A percentile compares a stretch with the other conserved stretches of the same genome.
Evolutionary conservation across 2,113 vertebrate genomes (phyloP).

Genomic region (Tautogolabrus adspersus): DNA sequence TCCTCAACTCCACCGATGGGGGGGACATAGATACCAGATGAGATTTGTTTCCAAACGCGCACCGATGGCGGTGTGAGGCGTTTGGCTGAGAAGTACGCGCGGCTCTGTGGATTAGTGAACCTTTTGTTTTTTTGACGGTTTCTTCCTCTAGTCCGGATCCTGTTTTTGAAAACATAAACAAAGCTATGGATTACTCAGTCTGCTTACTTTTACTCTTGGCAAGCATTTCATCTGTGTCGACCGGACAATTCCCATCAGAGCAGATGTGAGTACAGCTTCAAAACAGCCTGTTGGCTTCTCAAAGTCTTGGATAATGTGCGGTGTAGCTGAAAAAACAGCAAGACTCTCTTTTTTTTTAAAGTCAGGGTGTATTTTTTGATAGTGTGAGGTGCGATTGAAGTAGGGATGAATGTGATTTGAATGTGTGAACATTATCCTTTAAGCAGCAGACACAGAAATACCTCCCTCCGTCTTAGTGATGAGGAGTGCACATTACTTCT

Average conservation of each 20-base stretch:
- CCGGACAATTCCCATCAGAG: slow-evolving; percentile 66
- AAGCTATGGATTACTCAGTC: slow-evolving; percentile 75
- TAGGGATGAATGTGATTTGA: background rate
- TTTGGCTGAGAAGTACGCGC: slow-evolving; percentile 51
- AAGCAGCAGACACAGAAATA: background rate
- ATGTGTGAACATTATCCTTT: background rate
- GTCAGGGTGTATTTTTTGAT: background rate
- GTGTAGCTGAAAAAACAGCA: background rate
- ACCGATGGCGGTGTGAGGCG: slow-evolving; percentile 74
- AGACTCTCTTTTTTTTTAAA: background rate
- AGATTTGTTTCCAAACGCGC: slow-evolving; percentile 77
- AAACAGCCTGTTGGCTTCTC: slow-evolving; percentile 68
- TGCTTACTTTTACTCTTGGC: slow-evolving; percentile 69
- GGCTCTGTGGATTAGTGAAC: slow-evolving; percentile 57
- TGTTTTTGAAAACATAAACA: slow-evolving; percentile 28
- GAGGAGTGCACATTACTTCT: slow-evolving; percentile 25
- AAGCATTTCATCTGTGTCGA: slow-evolving; percentile 63
- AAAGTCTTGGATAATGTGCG: slow-evolving; percentile 14
- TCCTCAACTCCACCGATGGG: slow-evolving; percentile 44
- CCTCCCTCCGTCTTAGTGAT: background rate
- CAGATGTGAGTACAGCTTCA: slow-evolving; percentile 70
- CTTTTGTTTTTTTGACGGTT: background rate
- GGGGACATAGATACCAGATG: slow-evolving; percentile 48
- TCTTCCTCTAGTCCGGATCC: slow-evolving; percentile 27
- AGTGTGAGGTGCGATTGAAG: background rate